phyloP scores from a whole-genome alignment of 2,113 vertebrate species.

The Megaceryle maxima region DNA sequence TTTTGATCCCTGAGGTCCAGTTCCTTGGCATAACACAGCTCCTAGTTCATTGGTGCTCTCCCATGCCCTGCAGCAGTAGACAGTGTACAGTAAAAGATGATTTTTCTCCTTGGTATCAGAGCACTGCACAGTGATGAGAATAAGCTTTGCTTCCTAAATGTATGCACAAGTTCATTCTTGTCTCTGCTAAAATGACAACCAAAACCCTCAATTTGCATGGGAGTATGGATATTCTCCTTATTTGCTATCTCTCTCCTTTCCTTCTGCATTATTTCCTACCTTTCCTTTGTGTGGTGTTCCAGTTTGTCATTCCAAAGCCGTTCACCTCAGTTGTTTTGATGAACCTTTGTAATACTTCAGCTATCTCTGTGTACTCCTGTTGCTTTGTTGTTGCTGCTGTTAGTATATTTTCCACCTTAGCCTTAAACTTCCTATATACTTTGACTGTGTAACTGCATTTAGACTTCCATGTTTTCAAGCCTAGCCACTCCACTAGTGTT shows the following conservation, averaged over 20 bases:
- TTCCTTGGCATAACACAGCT: not conserved
- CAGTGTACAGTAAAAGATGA: not conserved
- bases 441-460: not conserved
- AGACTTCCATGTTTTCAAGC: not conserved
- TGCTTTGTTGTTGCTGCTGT: not conserved
- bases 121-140: not conserved
- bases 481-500: accelerated
- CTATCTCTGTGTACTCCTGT: not conserved
- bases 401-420: not conserved
- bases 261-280: not conserved
- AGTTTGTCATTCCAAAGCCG: not conserved
- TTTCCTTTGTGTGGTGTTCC: not conserved
- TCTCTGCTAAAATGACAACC: not conserved
- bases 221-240: not conserved
- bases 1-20: not conserved
- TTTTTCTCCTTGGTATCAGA: not conserved
- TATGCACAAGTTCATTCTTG: not conserved
- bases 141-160: not conserved
- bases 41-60: not conserved
- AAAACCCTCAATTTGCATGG: not conserved
- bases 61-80: not conserved
- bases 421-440: not conserved
- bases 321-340: not conserved
- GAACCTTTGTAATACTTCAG: not conserved
- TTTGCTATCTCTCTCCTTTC: not conserved